Evolutionary conservation across 2,113 vertebrate genomes (phyloP).

Genomic region (Leptodactylus fuscus): DNA sequence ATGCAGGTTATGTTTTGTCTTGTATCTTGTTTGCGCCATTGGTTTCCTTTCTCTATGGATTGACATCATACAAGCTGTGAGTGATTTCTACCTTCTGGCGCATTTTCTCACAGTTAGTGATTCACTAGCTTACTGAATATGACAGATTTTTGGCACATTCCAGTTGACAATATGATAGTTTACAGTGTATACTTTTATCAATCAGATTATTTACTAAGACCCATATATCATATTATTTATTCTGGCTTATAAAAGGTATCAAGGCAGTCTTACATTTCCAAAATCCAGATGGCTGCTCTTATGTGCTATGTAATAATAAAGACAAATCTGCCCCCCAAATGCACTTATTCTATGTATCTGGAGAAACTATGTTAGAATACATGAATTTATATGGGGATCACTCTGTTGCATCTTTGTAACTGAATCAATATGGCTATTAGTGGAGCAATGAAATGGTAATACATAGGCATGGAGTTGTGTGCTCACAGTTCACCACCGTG

Average conservation of each 20-base stretch:
- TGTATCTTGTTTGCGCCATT: neutral
- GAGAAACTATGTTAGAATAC: no score
- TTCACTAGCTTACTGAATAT: neutral
- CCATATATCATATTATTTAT: neutral
- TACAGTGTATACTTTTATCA: neutral
- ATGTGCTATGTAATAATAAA: neutral
- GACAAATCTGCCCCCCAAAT: no score
- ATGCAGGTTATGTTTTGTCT: neutral
- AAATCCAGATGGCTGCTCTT: neutral
- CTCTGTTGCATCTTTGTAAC: no score
- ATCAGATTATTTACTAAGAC: neutral
- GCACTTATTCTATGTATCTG: no score
- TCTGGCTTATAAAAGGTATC: neutral
- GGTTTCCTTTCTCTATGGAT: neutral
- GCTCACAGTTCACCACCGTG: no score
- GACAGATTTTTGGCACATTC: neutral
- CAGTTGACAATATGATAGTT: neutral
- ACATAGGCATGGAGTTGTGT: no score
- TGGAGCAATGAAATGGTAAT: no score
- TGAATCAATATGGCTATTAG: no score
- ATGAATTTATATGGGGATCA: no score
- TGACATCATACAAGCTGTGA: slow-evolving; percentile 16
- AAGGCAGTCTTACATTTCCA: neutral
- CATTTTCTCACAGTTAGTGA: neutral
- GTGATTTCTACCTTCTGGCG: neutral